Conservation (phyloP, 1,140 invertebrate species). For the Spodoptera frugiperda region DNA sequence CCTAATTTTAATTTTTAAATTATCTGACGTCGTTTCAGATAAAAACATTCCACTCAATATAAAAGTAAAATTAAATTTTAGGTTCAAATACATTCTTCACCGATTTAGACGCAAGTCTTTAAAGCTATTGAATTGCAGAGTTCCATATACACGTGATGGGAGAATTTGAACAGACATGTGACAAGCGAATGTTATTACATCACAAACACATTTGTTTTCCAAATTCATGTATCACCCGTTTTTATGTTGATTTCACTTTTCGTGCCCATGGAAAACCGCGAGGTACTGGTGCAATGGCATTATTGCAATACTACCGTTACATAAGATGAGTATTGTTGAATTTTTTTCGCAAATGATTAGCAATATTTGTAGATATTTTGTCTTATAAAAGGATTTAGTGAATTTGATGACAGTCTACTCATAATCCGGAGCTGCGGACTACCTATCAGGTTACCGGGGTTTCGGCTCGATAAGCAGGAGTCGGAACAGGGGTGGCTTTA, state of each 20-base stretch:
- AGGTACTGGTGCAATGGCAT: slow-evolving; percentile 25
- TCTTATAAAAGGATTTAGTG: no score
- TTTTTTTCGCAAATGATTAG: no score
- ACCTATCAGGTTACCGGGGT: no score
- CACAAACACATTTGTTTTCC: slow-evolving; percentile 63
- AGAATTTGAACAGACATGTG: slow-evolving; percentile 64
- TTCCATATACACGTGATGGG: slow-evolving; percentile 57
- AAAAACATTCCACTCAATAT: not conserved
- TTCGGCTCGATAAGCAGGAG: no score
- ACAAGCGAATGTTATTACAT: slow-evolving; percentile 66
- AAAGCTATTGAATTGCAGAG: slow-evolving; percentile 63
- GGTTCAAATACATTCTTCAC: not conserved
- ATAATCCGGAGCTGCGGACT: no score
- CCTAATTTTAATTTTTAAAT: not conserved
- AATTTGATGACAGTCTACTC: no score
- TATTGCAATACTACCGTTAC: not conserved
- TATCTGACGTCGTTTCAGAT: not conserved
- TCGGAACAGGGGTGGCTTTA: no score
- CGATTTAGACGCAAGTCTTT: not conserved
- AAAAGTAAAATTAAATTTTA: slow-evolving; percentile 2
- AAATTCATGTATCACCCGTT: slow-evolving; percentile 64
- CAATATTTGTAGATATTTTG: no score
- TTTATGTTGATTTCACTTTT: slow-evolving; percentile 73
- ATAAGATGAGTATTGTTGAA: not conserved
- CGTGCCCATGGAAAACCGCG: slow-evolving; percentile 31